Percentiles rank a stretch among this genome's conserved stretches.
phyloP scores from a whole-genome alignment of 2,888 invertebrate genomes.

The Sesamia inferens region DNA sequence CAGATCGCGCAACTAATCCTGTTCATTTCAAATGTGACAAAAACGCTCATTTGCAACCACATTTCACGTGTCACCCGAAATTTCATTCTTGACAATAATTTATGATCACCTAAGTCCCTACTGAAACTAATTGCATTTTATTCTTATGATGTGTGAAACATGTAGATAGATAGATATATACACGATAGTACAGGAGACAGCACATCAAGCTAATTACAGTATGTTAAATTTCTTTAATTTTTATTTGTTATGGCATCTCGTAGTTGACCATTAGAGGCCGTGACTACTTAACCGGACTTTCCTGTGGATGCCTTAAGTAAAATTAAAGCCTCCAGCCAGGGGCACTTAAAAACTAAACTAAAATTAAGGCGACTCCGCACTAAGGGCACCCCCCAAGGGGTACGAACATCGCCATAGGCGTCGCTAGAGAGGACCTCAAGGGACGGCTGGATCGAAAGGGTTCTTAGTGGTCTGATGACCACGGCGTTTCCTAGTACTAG shows the following conservation, averaged over 20 bases:
- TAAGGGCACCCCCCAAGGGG: too few relatives aligned
- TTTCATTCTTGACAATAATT: slow-evolving; percentile 51
- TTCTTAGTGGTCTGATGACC: too few relatives aligned
- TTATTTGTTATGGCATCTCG: not conserved
- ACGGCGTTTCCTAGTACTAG: too few relatives aligned
- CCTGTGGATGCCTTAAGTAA: too few relatives aligned
- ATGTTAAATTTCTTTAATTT: not conserved
- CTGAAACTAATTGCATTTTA: slow-evolving; percentile 43
- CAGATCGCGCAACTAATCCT: slow-evolving; percentile 28
- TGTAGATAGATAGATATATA: not conserved
- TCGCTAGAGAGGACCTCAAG: too few relatives aligned
- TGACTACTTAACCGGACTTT: too few relatives aligned
- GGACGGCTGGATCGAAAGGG: too few relatives aligned
- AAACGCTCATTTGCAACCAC: slow-evolving; percentile 49
- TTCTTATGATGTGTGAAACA: slow-evolving; percentile 27
- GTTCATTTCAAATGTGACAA: slow-evolving; percentile 45
- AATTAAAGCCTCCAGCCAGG: too few relatives aligned
- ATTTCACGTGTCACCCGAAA: slow-evolving; percentile 45
- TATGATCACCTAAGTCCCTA: slow-evolving; percentile 34
- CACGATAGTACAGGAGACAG: not conserved
- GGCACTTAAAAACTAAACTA: too few relatives aligned
- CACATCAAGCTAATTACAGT: not conserved
- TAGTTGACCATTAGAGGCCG: too few relatives aligned
- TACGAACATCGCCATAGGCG: too few relatives aligned
- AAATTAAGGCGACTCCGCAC: too few relatives aligned